Evolutionary conservation across 2,888 invertebrate species (phyloP).

Genomic region (Lissocephala sabroskyi): DNA sequence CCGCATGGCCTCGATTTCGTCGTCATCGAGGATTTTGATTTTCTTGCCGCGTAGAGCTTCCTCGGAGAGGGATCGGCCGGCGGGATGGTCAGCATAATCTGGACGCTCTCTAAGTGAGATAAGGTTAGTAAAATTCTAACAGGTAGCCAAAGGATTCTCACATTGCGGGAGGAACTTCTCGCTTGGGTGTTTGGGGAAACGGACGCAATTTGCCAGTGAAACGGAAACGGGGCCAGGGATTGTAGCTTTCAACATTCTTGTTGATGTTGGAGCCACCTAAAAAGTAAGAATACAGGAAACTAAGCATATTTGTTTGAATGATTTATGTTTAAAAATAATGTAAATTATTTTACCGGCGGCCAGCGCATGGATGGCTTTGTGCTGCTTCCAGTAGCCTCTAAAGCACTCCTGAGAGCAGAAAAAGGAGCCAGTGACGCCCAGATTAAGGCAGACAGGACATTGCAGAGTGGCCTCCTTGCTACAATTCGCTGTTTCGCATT

Average conservation of each 20-base stretch:
- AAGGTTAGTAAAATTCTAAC: too few species aligned
- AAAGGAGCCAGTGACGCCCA: constrained; percentile 91
- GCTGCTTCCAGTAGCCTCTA: constrained; percentile 93
- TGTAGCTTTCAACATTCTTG: constrained; percentile 75
- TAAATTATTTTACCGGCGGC: constrained; percentile 77
- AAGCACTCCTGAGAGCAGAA: constrained; percentile 98
- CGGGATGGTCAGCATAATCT: constrained; percentile 96
- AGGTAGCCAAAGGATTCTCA: too few species aligned
- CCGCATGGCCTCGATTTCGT: constrained; percentile 95
- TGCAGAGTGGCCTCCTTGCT: constrained; percentile 88
- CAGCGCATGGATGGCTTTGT: constrained; percentile 92
- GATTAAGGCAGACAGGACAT: constrained; percentile 96
- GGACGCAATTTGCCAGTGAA: constrained; percentile 90
- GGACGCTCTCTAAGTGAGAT: too few species aligned
- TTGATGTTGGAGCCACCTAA: constrained; percentile 50
- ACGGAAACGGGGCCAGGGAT: constrained; percentile 86
- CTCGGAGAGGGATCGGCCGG: constrained; percentile 88
- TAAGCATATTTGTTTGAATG: too few species aligned
- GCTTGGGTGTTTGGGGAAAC: constrained; percentile 82
- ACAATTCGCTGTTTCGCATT: constrained; percentile 89
- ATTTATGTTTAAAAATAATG: too few species aligned
- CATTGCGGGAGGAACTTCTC: constrained; percentile 88
- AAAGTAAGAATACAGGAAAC: not conserved
- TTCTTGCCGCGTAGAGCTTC: constrained; percentile 84
- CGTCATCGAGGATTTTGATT: constrained; percentile 92